These are phyloP conservation scores for Eupithecia tripunctaria DNA, from an alignment of 2,888 invertebrate genomes.

Conservation along the genomic window DNA sequence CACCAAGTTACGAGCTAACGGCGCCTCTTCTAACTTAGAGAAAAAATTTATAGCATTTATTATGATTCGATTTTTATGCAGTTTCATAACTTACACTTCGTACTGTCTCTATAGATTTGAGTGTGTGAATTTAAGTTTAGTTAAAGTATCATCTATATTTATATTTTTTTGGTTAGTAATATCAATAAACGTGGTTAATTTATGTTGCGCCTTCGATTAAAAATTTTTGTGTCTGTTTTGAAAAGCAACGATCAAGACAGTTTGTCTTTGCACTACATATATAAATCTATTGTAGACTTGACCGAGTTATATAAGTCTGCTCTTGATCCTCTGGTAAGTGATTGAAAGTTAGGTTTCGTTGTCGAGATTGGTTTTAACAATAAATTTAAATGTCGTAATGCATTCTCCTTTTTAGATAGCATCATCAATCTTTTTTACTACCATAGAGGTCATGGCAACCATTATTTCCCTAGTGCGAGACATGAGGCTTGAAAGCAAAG, in stretches of 20 bases:
- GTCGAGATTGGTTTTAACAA: neutral
- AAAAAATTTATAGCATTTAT: neutral
- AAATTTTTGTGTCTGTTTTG: neutral
- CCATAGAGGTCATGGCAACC: neutral
- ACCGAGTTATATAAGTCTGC: neutral
- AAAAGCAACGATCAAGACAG: neutral
- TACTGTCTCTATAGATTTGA: neutral
- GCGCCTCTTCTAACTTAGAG: neutral
- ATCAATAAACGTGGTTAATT: neutral
- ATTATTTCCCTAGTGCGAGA: neutral
- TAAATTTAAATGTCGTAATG: accelerated
- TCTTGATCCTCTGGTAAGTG: neutral
- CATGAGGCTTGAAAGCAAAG: neutral
- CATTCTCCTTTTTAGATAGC: neutral
- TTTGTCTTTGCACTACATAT: neutral
- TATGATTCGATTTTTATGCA: neutral
- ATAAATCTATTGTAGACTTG: neutral
- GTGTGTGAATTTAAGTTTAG: neutral
- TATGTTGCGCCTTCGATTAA: neutral
- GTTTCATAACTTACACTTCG: neutral
- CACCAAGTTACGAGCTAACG: neutral
- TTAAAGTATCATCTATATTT: neutral
- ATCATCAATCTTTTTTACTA: neutral
- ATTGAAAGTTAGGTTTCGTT: neutral
- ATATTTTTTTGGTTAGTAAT: neutral